phyloP scores from a whole-genome alignment of 1,140 invertebrate genomes.

The Akabosia matsudoensis region DNA sequence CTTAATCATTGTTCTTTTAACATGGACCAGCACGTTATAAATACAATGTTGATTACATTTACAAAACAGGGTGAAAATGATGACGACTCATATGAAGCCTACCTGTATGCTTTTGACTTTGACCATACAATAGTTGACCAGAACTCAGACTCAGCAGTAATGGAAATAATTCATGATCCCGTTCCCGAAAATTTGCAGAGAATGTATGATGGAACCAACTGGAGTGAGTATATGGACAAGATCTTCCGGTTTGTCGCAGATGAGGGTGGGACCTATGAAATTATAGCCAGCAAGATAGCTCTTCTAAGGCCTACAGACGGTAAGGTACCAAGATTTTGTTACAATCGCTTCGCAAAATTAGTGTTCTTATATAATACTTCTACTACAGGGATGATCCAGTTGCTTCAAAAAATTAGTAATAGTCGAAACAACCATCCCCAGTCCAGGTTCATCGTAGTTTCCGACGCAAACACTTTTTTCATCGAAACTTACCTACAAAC shows the following conservation, averaged over 20 bases:
- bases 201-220: constrained; percentile 32
- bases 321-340: constrained; percentile 15
- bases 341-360: neutral
- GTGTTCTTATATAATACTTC: constrained; percentile 5
- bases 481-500: constrained; percentile 31
- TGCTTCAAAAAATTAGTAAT: constrained; percentile 32
- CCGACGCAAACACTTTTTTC: constrained; percentile 44
- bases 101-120: constrained; percentile 46
- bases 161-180: constrained; percentile 31
- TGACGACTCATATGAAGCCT: neutral
- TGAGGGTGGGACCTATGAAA: constrained; percentile 31
- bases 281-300: constrained; percentile 24
- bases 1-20: too few relatives aligned
- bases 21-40: neutral
- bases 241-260: constrained; percentile 35
- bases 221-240: constrained; percentile 41
- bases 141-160: constrained; percentile 43
- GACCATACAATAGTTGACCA: constrained; percentile 44
- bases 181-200: constrained; percentile 28
- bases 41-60: neutral
- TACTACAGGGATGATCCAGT: constrained; percentile 36
- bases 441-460: constrained; percentile 35
- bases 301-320: constrained; percentile 34
- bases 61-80: constrained; percentile 4
- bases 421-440: neutral